Percentiles rank a stretch among this genome's conserved stretches.
phyloP scores from a whole-genome alignment of 2,797 vertebrate species.

The Phylloscopus collybita region DNA sequence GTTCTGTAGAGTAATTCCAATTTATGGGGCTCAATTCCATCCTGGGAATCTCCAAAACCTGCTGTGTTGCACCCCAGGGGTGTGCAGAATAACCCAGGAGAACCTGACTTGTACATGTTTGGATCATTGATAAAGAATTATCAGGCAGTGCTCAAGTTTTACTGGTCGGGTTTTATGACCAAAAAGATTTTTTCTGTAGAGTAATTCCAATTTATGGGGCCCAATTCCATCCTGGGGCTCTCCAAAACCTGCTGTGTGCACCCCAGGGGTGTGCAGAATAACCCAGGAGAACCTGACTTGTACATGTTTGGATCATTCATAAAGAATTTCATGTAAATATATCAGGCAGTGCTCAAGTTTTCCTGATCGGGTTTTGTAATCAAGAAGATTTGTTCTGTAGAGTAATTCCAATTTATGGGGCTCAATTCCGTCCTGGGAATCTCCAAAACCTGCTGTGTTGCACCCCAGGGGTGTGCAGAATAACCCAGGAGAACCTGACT shows the following conservation, averaged over 20 bases:
- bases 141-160: background rate
- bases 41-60: rapidly evolving
- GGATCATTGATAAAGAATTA: background rate
- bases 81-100: background rate
- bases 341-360: background rate
- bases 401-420: no score
- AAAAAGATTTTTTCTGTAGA: background rate
- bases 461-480: no score
- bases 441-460: no score
- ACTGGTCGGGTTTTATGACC: no score
- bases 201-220: background rate
- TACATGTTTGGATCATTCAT: rapidly evolving
- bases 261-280: background rate
- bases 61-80: rapidly evolving
- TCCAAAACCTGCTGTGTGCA: rapidly evolving
- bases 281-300: background rate
- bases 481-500: no score
- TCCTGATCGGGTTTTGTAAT: background rate
- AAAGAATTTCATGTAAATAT: rapidly evolving
- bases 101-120: rapidly evolving
- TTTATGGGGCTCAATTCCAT: rapidly evolving
- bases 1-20: background rate
- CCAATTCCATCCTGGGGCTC: rapidly evolving
- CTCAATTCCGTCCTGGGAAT: no score
- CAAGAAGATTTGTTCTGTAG: background rate